phyloP scores from a whole-genome alignment of 2,113 vertebrate genomes.

The Elgaria multicarinata region DNA sequence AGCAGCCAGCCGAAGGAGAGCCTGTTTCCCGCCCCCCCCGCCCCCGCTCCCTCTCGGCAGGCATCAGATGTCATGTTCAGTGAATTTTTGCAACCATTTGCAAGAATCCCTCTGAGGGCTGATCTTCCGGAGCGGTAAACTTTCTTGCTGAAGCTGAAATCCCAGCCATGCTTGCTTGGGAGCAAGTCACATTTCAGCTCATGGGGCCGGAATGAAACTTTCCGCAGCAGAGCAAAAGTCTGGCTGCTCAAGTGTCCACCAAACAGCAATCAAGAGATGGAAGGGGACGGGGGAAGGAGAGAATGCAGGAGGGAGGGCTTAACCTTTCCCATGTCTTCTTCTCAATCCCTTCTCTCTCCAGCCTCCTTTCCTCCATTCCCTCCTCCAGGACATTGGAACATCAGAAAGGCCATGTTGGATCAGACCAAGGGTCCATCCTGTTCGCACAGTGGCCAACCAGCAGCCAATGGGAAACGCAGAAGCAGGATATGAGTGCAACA shows the following conservation, averaged over 20 bases:
- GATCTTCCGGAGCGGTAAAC: neutral
- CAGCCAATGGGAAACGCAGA: no score
- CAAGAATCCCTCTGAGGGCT: neutral
- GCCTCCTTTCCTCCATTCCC: neutral
- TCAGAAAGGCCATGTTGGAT: no score
- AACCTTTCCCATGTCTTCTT: neutral
- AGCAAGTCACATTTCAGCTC: neutral
- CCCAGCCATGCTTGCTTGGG: neutral
- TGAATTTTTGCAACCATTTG: slow-evolving; percentile 28
- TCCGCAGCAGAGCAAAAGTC: neutral
- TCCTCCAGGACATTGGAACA: neutral
- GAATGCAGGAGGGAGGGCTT: neutral
- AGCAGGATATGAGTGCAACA: no score
- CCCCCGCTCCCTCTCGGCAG: neutral
- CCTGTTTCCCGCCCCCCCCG: no score
- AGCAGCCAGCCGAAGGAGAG: neutral
- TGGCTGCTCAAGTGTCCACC: neutral
- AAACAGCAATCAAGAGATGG: neutral
- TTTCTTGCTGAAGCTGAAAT: neutral
- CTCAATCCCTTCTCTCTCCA: no score
- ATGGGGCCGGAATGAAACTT: neutral
- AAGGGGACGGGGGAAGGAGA: neutral
- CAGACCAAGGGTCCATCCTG: no score
- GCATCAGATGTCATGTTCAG: neutral
- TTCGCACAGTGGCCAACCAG: no score